Conservation (phyloP, 2,113 vertebrate genomes). For the Percopsis transmontana region DNA sequence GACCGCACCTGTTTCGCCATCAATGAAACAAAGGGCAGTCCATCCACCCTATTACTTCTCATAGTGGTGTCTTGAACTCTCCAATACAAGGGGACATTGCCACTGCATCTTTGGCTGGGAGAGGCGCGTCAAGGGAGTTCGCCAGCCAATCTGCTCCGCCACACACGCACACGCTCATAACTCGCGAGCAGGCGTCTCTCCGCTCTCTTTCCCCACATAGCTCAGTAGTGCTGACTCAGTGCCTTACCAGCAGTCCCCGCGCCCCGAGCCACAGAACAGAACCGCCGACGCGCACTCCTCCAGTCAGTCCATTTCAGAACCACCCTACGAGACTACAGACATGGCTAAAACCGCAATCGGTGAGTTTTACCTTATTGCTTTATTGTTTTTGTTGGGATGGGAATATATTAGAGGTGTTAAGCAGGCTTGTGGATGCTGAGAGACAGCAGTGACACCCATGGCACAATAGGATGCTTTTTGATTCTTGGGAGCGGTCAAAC, state of each 20-base stretch:
- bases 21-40: constrained; percentile 48
- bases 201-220: constrained; percentile 36
- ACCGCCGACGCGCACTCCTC: constrained; percentile 53
- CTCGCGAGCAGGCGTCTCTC: constrained; percentile 62
- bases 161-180: constrained; percentile 50
- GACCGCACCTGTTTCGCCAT: constrained; percentile 6
- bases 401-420: constrained; percentile 1
- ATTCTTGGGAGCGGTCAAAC: constrained; percentile 67
- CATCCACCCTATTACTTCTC: constrained; percentile 37
- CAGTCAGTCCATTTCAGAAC: constrained; percentile 31
- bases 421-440: constrained; percentile 44
- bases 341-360: constrained; percentile 82
- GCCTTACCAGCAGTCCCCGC: constrained; percentile 77
- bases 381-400: not conserved
- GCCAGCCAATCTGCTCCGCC: constrained; percentile 48
- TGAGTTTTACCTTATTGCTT: constrained; percentile 61
- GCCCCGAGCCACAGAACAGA: constrained; percentile 65
- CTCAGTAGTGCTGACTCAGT: constrained; percentile 81
- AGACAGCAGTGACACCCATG: constrained; percentile 66
- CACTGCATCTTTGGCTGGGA: constrained; percentile 36
- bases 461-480: constrained; percentile 73
- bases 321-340: constrained; percentile 46
- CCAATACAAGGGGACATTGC: constrained; percentile 17
- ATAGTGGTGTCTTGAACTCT: constrained; percentile 31
- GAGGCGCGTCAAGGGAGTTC: constrained; percentile 49